Evolutionary conservation across 2,888 invertebrate species (phyloP).

Genomic region (Scaptomyza caliginosa): DNA sequence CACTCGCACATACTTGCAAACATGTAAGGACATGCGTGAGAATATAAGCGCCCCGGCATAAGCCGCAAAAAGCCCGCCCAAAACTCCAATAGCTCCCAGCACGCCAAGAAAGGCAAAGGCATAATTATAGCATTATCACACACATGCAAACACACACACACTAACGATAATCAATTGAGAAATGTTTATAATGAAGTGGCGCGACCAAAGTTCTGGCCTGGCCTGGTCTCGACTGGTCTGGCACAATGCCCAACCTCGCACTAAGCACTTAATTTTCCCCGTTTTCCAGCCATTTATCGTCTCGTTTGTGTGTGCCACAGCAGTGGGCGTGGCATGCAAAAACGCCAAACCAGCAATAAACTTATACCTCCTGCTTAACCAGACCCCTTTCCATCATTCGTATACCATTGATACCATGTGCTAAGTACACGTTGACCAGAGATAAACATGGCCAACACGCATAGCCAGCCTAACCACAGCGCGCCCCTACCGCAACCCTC

Average conservation of each 20-base stretch:
- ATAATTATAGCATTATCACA: slow-evolving; percentile 76
- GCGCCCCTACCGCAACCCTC: not conserved
- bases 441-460: slow-evolving; percentile 70
- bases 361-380: slow-evolving; percentile 3
- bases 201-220: slow-evolving; percentile 58
- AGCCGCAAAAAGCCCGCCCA: slow-evolving; percentile 59
- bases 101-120: slow-evolving; percentile 69
- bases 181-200: slow-evolving; percentile 79
- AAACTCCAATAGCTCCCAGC: slow-evolving; percentile 34
- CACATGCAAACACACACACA: slow-evolving; percentile 41
- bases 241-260: slow-evolving; percentile 49
- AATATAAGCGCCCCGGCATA: slow-evolving; percentile 62
- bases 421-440: slow-evolving; percentile 74
- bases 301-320: slow-evolving; percentile 3
- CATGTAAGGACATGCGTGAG: slow-evolving; percentile 68
- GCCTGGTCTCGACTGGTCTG: slow-evolving; percentile 6
- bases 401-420: slow-evolving; percentile 57
- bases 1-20: not conserved
- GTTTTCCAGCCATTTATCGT: slow-evolving; percentile 46
- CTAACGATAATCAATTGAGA: slow-evolving; percentile 80
- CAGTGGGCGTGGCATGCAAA: slow-evolving; percentile 66
- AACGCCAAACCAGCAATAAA: slow-evolving; percentile 67
- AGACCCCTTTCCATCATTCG: not conserved
- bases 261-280: slow-evolving; percentile 67
- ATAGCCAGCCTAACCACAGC: slow-evolving; percentile 40